These are phyloP conservation scores for Aethes cnicana DNA, from an alignment of 2,888 invertebrate species.

Conservation along the genomic window DNA sequence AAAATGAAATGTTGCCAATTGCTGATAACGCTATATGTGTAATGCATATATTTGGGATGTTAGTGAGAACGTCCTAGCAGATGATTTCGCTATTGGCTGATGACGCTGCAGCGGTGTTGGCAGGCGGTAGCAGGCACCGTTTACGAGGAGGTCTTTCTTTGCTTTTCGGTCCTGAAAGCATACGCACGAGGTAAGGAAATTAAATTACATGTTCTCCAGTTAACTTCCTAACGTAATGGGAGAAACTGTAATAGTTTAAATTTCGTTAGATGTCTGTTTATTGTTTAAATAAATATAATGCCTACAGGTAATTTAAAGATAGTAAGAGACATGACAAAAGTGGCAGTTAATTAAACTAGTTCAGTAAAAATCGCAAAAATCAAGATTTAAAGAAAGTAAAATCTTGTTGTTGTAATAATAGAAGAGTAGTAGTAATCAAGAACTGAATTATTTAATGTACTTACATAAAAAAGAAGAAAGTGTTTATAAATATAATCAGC, in stretches of 20 bases:
- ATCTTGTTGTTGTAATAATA: no score
- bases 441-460: no score
- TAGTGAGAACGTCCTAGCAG: conserved; percentile 49
- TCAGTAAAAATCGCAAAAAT: no score
- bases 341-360: no score
- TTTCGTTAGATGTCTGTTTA: no score
- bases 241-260: neutral
- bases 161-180: conserved; percentile 63
- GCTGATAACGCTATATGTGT: conserved; percentile 20
- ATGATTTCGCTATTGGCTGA: conserved; percentile 42
- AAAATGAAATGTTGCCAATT: conserved; percentile 14
- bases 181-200: conserved; percentile 8
- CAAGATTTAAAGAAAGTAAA: no score
- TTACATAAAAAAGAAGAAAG: no score
- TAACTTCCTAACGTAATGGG: neutral
- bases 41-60: conserved; percentile 43
- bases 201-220: neutral
- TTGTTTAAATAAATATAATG: no score
- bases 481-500: no score
- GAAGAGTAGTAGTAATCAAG: no score
- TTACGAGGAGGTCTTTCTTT: conserved; percentile 55
- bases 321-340: no score
- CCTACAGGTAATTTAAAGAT: no score
- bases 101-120: conserved; percentile 49
- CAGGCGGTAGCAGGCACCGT: conserved; percentile 66